phyloP scores from a whole-genome alignment of 2,797 vertebrate genomes.

The Euthynnus affinis region DNA sequence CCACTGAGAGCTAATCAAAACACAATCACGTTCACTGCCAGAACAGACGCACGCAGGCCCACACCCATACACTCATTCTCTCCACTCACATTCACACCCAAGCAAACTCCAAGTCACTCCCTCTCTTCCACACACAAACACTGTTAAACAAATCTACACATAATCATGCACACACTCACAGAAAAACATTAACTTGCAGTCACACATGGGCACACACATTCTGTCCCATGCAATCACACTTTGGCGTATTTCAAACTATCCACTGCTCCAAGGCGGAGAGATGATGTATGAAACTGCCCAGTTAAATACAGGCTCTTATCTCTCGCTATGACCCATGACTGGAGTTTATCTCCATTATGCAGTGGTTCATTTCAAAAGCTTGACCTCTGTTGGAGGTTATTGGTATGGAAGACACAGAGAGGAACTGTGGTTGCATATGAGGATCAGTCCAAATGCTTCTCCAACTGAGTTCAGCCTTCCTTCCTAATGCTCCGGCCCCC shows the following conservation, averaged over 20 bases:
- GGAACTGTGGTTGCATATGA: conserved; percentile 58
- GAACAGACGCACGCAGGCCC: conserved; percentile 69
- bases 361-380: conserved; percentile 73
- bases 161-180: conserved; percentile 72
- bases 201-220: conserved; percentile 75
- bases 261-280: conserved; percentile 55
- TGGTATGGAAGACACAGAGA: conserved; percentile 70
- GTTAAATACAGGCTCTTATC: conserved; percentile 74
- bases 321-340: conserved; percentile 70
- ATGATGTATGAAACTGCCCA: conserved; percentile 70
- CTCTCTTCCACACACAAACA: conserved; percentile 59
- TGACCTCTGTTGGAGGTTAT: conserved; percentile 75
- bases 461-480: conserved; percentile 56
- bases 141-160: conserved; percentile 72
- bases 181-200: conserved; percentile 72
- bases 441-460: conserved; percentile 64
- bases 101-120: conserved; percentile 58
- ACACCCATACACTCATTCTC: conserved; percentile 62
- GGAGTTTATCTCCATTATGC: conserved; percentile 77
- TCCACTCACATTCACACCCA: conserved; percentile 57
- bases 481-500: conserved; percentile 49
- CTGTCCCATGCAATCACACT: conserved; percentile 70
- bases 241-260: conserved; percentile 68
- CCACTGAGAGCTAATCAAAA: conserved; percentile 87
- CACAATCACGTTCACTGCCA: conserved; percentile 83